These are phyloP conservation scores for Cephus spinipes DNA, from an alignment of 2,888 invertebrate species.

Conservation along the genomic window DNA sequence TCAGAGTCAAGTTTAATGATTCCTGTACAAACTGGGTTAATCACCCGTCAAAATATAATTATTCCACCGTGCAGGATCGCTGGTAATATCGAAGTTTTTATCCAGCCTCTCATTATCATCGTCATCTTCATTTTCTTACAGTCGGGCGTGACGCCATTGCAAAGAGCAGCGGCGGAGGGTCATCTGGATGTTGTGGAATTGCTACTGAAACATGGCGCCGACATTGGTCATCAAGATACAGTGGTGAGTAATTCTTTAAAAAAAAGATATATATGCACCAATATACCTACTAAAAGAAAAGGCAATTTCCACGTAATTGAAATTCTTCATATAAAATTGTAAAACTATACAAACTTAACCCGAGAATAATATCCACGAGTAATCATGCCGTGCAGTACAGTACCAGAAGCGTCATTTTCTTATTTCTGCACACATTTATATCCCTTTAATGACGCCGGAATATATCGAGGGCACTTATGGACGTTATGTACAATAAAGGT, in stretches of 20 bases:
- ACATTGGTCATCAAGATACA: conserved; percentile 80
- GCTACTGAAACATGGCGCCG: conserved; percentile 76
- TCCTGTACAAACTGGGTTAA: no score
- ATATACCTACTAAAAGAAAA: no score
- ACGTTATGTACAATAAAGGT: neutral
- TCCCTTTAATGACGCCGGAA: neutral
- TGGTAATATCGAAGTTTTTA: no score
- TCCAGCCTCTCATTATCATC: no score
- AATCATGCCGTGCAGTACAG: neutral
- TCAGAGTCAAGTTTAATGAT: no score
- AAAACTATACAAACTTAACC: neutral
- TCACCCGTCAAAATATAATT: no score
- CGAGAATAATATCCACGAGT: neutral
- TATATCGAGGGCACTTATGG: neutral
- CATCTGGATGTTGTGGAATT: conserved; percentile 80
- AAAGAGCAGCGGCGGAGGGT: conserved; percentile 86
- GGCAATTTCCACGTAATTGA: no score
- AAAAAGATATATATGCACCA: no score
- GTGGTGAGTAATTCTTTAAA: conserved; percentile 70
- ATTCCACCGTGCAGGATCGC: no score
- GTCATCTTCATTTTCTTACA: conserved; percentile 46
- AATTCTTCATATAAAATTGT: no score
- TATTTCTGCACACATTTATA: neutral
- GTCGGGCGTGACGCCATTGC: conserved; percentile 81
- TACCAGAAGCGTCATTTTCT: neutral